Conservation (phyloP, 53 echinoderm and acorn worm genomes). For the Luidia sarsii region DNA sequence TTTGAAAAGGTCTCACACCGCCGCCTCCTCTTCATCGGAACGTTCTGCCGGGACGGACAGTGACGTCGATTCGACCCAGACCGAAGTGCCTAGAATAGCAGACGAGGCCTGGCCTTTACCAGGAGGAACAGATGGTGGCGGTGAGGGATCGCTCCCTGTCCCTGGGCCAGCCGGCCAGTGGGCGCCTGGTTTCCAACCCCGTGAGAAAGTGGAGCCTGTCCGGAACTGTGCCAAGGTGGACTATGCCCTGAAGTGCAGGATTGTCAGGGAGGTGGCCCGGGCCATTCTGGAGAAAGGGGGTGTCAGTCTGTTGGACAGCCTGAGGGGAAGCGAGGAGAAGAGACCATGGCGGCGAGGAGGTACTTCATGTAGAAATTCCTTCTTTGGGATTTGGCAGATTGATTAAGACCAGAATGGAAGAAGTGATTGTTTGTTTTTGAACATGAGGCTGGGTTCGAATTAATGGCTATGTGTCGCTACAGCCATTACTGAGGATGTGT, state of each 20-base stretch:
- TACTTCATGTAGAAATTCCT: conserved; percentile 12
- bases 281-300: conserved; percentile 52
- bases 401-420: no score
- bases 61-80: neutral
- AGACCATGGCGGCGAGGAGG: conserved; percentile 92
- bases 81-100: neutral
- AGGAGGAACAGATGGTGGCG: neutral
- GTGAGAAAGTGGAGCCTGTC: conserved; percentile 71
- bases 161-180: conserved; percentile 26
- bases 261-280: conserved; percentile 59
- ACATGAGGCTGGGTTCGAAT: no score
- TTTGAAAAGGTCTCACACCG: neutral
- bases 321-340: conserved; percentile 10
- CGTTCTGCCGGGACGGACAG: neutral
- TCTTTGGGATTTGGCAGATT: neutral
- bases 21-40: neutral
- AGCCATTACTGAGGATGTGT: no score
- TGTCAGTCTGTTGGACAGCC: conserved; percentile 7
- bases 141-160: no score
- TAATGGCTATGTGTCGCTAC: no score
- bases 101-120: no score
- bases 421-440: no score
- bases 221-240: conserved; percentile 80
- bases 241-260: conserved; percentile 60
- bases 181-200: conserved; percentile 75